Base-by-base conservation (phyloP, 2,113 vertebrate genomes). In the Steatornis caripensis region DNA sequence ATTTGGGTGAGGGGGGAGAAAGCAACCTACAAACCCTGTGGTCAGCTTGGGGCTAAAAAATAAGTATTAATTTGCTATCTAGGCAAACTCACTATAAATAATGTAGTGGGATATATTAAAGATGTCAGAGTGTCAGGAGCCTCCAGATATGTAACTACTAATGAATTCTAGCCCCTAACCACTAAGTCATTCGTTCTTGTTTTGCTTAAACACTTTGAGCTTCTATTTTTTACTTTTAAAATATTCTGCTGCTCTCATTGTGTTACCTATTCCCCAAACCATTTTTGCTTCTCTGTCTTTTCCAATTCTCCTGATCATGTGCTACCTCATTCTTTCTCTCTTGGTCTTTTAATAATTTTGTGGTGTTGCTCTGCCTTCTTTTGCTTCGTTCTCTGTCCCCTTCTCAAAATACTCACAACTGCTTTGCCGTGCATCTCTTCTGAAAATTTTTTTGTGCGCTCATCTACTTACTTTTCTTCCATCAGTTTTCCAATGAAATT, bases 21-120 rank as follows among this genome's bases (percentile, higher is more conserved):
- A 46, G n/a, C 60, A 70, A n/a, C 26, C 12, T 53, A 41, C 8
- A 88, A 85, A 92, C 72, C 13, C 61, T 53, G 22, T 72, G 41
- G 60, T 87, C 72, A 84, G 7, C 57, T 54, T 68, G 32, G 24
- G n/a, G 48, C 57, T 72, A 36, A 72, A 76, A 82, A 85, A 21
- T 3, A 80, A 72, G 22, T 74, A 48, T 77, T 76, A 70, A 69
- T 88, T 90, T 93, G 57, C 53, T 90, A 30, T 85, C 13, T 9
- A 34, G 43, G 45, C 29, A 72, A 45, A 77, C 75, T 95, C 11
- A 36, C 24, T 13, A 17, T 82, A 86, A 90, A 70, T 88, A 93
- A 68, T 29, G 45, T 60, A 76, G 55, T 43, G 30, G 53, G 70
- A 22, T 83, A 60, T 76, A 48, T 90, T 87, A 60, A 75, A 93